These are phyloP conservation scores for Phainopepla nitens DNA, from an alignment of 2,113 vertebrate species.

Conservation along the genomic window DNA sequence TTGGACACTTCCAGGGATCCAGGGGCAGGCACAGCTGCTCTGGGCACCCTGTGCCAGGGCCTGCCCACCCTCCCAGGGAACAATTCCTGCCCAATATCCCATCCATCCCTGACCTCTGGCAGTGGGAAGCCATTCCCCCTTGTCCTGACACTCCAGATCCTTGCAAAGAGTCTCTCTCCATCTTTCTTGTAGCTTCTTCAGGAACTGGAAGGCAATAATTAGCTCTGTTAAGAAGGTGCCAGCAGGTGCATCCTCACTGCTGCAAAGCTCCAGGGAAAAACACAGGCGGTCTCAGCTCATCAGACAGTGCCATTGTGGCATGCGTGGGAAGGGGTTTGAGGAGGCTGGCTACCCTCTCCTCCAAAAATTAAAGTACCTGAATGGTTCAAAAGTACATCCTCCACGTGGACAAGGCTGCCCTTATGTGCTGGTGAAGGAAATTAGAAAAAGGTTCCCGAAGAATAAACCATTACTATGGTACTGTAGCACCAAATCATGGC, in stretches of 20 bases:
- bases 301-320: not conserved
- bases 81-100: not conserved
- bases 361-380: not conserved
- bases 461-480: not conserved
- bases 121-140: not conserved
- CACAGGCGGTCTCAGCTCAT: not conserved
- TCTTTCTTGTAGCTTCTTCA: not conserved
- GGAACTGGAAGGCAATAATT: not conserved
- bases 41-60: not conserved
- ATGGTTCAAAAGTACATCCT: not conserved
- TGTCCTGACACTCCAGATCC: no score
- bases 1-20: not conserved
- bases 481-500: not conserved
- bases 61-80: not conserved
- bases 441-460: not conserved
- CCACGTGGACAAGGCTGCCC: not conserved
- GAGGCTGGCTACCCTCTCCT: not conserved
- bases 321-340: fast-evolving
- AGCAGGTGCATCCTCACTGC: not conserved
- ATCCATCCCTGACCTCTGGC: not conserved
- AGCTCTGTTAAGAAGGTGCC: not conserved
- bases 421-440: not conserved
- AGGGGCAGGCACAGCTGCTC: not conserved
- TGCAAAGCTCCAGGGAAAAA: not conserved
- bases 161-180: not conserved